Base-by-base conservation (phyloP, 2,113 vertebrate genomes). In the Platycercus adscitus region DNA sequence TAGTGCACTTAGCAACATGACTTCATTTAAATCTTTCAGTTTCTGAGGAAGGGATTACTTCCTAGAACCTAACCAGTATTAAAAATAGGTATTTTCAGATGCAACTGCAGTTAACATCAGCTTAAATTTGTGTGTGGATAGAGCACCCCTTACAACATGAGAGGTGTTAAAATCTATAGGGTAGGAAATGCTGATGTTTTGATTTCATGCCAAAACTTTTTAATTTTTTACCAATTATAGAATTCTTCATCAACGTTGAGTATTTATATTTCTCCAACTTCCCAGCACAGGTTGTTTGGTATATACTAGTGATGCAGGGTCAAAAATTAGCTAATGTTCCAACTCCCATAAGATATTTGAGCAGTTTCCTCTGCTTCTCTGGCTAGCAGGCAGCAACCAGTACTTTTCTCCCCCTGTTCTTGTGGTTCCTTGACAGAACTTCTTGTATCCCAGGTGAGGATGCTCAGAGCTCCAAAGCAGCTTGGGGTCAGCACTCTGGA, bases 41-140 rank as follows among this genome's bases (percentile, higher is more conserved):
- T 96, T 95, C 92, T 96, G 88, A 94, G 88, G 91, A 94, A 93
- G 39, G 70, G 91, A 94, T 95, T 95, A 91, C 80, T 94, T 88
- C 86, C 86, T 86, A 88, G 80, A 93, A 86, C 37, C 41, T 61
- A 79, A 76, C 65, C 0, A 1, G 53, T 89, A 85, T 89, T 85
- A 94, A 95, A 95, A 93, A 72, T 72, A 69, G 66, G 11, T 92
- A 46, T 72, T 96, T 95, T 93, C 43, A 72, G 58, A 75, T 94
- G 63, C 77, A 93, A 93, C 78, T 86, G 41, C 61, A 81, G 61
- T 93, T 86, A 92, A 86, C 58, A 82, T 87, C 77, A 66, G 44
- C 47, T 89, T 86, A 72, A 87, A 50, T 75, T 20, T 77, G 47
- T 55, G 31, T 72, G 70, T n/a, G 66, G 29, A 73, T 44, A 69